Evolutionary conservation across 2,113 vertebrate species (phyloP), one percentile per base, ranked within the genome.

Genomic region (Benitochromis conjunctus): DNA sequence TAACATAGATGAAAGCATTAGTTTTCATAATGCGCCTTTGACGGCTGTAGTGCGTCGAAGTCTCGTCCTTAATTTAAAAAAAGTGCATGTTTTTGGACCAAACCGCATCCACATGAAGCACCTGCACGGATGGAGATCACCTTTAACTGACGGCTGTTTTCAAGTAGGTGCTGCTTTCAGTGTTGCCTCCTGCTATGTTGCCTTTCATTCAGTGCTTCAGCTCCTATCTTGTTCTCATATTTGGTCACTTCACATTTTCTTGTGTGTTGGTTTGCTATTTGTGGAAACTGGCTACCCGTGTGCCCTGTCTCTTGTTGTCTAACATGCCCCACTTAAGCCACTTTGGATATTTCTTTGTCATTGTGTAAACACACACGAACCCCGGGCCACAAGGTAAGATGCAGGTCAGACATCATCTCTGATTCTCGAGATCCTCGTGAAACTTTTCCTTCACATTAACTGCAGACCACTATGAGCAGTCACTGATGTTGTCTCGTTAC

Each of bases 81-180:
- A 76, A 76, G 69, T 76, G 62, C 21, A 31, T 64, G 18, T 48
- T 81, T 69, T 87, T n/a, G 64, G 80, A 87, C 16, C 24, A 10
- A 18, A 64, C 4, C 12, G 6, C 31, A 19, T 36, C 21, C 85
- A 46, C 14, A 31, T 29, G 58, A 41, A 41, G n/a, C 54, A 80
- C 9, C 31, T 56, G 46, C 29, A 79, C 19, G 51, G 87, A 83
- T 43, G 83, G 53, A 66, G 9, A 58, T 86, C 69, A 53, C 26
- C 80, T 62, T 5, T 41, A 86, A 58, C 58, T 62, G 76, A 79
- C 6, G 21, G 29, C 77, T 86, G 56, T 41, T 71, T 82, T 57
- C 79, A 90, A 43, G 91, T 93, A 91, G 55, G 92, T 89, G 19
- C 31, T 38, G 6, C 71, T 53, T 76, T 80, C 43, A 79, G 34